Base-by-base conservation (phyloP, 2,888 invertebrate species). In the Campopleginae sp. region DNA sequence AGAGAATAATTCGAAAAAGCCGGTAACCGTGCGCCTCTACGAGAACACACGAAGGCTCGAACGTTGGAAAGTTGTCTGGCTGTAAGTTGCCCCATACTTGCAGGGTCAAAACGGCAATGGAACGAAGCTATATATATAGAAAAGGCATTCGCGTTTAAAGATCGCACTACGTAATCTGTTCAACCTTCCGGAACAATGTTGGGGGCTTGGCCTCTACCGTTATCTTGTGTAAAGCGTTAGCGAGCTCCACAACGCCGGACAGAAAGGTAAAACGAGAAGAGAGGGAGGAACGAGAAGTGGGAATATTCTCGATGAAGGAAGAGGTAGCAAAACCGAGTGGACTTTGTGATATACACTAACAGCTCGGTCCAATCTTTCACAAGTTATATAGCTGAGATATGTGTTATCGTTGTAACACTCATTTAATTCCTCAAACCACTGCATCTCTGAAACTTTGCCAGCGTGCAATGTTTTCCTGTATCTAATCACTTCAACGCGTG, bases 111-210 rank as follows among this genome's bases (percentile, higher is more conserved):
- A 58, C 78, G 58, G 7, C 78, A 58, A 78, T 78, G 63, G 48
- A 74, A 17, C 58, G 14, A 54, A 14, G 44, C 42, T 48, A 66
- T 71, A 85, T 84, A 87, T 87, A 89, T 89, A 82, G 88, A 89
- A 87, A 87, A 87, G 91, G 90, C 90, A 92, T 92, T 91, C 91
- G 89, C 91, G 91, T 90, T 92, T 91, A 91, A 92, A 91, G 91
- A 91, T 89, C 89, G 88, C 86, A 88, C 87, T 88, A 86, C 88
- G 89, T 92, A 93, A 92, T 92, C 92, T 92, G 92, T 92, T 92
- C 91, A 93, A 92, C 91, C 91, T 92, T 90, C 88, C 87, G 88
- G 89, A 92, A 92, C 91, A 92, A 91, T 91, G 92, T 90, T 89
- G 86, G 89, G 88, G 88, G 84, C 78, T 75, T 86, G 74, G 86